Evolutionary conservation across 2,113 vertebrate genomes (phyloP).

Genomic region (Pandion haliaetus): DNA sequence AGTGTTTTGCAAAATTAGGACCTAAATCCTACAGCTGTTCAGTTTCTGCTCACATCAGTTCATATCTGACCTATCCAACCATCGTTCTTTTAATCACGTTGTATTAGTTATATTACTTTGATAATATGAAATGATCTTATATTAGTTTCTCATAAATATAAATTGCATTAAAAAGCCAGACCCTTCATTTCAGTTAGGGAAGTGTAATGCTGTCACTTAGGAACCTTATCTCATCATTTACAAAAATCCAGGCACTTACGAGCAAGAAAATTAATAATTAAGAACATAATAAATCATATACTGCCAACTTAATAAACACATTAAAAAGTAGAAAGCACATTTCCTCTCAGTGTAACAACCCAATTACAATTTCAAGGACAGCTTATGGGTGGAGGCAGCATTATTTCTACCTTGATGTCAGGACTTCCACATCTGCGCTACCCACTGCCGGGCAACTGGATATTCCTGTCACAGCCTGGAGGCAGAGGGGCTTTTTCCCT

Average conservation of each 20-base stretch:
- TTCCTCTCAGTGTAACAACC: background rate
- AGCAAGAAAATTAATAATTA: conserved; percentile 47
- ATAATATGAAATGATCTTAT: conserved; percentile 13
- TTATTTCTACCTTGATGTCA: background rate
- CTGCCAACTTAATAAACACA: conserved; percentile 35
- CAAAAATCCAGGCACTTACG: background rate
- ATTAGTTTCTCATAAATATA: conserved; percentile 59
- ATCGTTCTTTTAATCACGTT: background rate
- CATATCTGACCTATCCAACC: background rate
- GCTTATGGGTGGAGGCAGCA: background rate
- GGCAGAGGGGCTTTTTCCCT: background rate
- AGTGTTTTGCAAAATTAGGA: background rate
- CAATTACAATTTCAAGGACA: background rate
- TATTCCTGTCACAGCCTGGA: background rate
- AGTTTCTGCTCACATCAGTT: background rate
- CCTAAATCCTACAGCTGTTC: background rate
- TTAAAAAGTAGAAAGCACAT: background rate
- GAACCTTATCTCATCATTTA: background rate
- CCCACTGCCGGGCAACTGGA: background rate
- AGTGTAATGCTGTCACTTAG: no score
- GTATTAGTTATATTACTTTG: background rate
- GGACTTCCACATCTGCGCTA: background rate
- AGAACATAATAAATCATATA: background rate
- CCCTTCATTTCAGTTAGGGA: background rate
- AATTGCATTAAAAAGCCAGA: conserved; percentile 34